phyloP scores from a whole-genome alignment of 2,797 vertebrate species.

The Sebastes glaucus region DNA sequence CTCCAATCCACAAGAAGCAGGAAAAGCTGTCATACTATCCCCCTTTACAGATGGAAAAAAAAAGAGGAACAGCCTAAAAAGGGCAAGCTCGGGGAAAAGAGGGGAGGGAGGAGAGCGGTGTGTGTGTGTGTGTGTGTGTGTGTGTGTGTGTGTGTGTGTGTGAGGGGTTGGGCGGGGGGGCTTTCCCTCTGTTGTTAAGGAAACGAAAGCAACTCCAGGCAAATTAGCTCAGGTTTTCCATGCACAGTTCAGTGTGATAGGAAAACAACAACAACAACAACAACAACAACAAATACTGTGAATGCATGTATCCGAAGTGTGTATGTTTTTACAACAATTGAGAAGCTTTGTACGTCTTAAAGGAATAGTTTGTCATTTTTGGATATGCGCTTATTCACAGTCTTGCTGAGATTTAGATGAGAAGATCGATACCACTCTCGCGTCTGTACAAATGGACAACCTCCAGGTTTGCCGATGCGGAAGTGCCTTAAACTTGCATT shows the following conservation, averaged over 20 bases:
- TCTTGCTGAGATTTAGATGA: not conserved
- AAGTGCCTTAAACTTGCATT: no score
- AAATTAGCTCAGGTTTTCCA: constrained; percentile 76
- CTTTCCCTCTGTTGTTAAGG: constrained; percentile 68
- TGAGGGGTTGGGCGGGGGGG: constrained; percentile 4
- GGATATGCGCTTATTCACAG: not conserved
- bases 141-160: constrained; percentile 23
- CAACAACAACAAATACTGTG: constrained; percentile 4
- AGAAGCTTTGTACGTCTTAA: not conserved
- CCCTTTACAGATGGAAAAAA: constrained; percentile 56
- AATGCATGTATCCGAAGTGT: not conserved
- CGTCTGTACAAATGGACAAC: not conserved
- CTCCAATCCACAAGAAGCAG: constrained; percentile 71
- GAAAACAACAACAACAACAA: constrained; percentile 22
- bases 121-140: constrained; percentile 19
- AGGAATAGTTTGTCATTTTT: not conserved
- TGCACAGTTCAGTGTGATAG: constrained; percentile 54
- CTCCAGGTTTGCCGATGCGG: no score
- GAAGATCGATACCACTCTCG: not conserved
- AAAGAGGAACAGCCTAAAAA: constrained; percentile 84
- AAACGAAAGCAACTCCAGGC: constrained; percentile 70
- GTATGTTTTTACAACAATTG: not conserved
- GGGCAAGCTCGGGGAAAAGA: constrained; percentile 76
- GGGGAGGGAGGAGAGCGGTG: constrained; percentile 55
- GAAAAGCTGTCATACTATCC: constrained; percentile 81